Evolutionary conservation across 2,113 vertebrate genomes (phyloP).

Genomic region (Pimephales promelas): DNA sequence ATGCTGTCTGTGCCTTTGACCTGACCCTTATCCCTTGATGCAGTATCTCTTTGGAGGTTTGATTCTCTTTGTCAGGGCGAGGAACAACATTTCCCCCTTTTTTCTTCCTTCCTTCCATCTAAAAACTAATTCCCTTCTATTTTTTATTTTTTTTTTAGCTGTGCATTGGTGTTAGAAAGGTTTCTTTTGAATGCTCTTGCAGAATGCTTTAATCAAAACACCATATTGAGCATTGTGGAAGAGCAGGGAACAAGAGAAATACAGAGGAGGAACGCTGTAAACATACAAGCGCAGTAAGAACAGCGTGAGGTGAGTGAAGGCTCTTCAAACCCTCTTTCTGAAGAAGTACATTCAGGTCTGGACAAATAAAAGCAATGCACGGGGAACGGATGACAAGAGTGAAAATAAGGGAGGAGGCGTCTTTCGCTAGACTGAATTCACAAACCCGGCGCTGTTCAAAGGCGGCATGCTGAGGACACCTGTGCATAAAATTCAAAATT

Average conservation of each 20-base stretch:
- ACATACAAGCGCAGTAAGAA: not conserved
- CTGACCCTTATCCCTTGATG: conserved; percentile 27
- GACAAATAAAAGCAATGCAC: conserved; percentile 18
- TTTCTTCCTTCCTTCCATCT: conserved; percentile 6
- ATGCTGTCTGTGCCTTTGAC: conserved; percentile 15
- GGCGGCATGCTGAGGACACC: conserved; percentile 20
- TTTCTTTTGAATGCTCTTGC: conserved; percentile 20
- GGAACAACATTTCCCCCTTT: not conserved
- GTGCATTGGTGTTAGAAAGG: not conserved
- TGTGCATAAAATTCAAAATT: conserved; percentile 20
- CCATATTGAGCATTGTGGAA: not conserved
- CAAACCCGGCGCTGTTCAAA: conserved; percentile 28
- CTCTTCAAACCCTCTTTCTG: conserved; percentile 33
- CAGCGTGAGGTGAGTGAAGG: not conserved
- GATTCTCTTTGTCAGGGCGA: conserved; percentile 1
- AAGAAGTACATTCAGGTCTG: conserved; percentile 15
- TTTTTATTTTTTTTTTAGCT: not conserved
- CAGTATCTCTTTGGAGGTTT: conserved; percentile 25
- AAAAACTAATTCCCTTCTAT: conserved; percentile 1
- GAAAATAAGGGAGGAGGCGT: not conserved
- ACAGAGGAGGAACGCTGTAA: conserved; percentile 3
- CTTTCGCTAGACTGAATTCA: conserved; percentile 34
- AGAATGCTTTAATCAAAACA: conserved; percentile 48
- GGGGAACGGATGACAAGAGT: not conserved
- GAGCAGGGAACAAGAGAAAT: conserved; percentile 3